These are phyloP conservation scores for Macrosoma leucophasiata DNA, from an alignment of 2,888 invertebrate species.

Conservation along the genomic window DNA sequence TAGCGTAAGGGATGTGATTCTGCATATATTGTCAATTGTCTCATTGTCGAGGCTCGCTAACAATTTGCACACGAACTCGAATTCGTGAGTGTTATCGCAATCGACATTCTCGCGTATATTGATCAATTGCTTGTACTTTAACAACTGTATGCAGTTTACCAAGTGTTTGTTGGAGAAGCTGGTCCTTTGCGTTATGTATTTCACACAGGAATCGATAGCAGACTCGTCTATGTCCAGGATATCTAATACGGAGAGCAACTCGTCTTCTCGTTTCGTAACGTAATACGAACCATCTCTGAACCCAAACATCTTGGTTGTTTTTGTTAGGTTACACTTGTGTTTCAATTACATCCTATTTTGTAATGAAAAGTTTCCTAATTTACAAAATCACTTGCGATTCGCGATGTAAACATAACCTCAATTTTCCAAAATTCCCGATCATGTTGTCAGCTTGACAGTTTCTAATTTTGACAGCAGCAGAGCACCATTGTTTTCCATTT, in stretches of 20 bases:
- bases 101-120: constrained; percentile 52
- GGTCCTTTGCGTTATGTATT: constrained; percentile 43
- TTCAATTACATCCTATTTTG: no score
- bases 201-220: constrained; percentile 49
- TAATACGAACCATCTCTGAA: no score
- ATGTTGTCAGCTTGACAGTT: no score
- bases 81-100: constrained; percentile 54
- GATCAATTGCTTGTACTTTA: constrained; percentile 61
- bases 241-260: constrained; percentile 51
- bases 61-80: constrained; percentile 46
- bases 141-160: constrained; percentile 40
- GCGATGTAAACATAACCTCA: no score
- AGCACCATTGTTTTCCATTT: no score
- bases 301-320: no score
- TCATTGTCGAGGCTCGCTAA: constrained; percentile 35
- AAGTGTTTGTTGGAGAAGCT: constrained; percentile 43
- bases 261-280: constrained; percentile 31
- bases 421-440: no score
- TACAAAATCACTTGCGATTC: no score
- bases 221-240: constrained; percentile 62
- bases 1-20: constrained; percentile 45
- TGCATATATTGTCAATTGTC: constrained; percentile 44
- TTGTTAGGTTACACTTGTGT: no score
- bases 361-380: no score
- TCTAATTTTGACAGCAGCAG: no score